Percentiles rank a stretch among this genome's conserved stretches.
Conservation (phyloP, 2,888 invertebrate species). For the Clunio marinus region DNA sequence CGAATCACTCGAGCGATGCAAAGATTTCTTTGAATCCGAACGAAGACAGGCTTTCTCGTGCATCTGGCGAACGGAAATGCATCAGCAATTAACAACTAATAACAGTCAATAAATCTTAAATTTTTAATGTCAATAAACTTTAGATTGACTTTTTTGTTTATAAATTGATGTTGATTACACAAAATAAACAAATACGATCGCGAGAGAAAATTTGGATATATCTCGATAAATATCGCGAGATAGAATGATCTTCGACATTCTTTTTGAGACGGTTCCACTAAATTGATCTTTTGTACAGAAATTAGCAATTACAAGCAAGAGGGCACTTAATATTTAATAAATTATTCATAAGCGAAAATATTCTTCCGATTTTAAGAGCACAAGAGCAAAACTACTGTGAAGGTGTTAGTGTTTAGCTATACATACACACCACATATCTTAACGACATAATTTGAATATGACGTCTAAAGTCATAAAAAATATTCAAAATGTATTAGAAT, state of each 20-base stretch:
- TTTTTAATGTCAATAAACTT: not conserved
- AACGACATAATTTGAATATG: too few relatives aligned
- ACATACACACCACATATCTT: too few relatives aligned
- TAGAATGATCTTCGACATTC: too few relatives aligned
- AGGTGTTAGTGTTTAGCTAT: not conserved
- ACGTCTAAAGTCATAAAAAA: too few relatives aligned
- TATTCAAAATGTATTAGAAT: too few relatives aligned
- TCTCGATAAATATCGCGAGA: too few relatives aligned
- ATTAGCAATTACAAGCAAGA: not conserved
- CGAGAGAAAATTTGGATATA: not conserved
- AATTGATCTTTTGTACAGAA: too few relatives aligned
- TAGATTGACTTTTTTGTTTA: not conserved
- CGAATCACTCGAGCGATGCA: not conserved
- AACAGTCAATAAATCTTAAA: not conserved
- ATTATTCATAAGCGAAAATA: not conserved
- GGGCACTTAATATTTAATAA: not conserved
- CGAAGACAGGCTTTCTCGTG: not conserved
- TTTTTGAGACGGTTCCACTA: too few relatives aligned
- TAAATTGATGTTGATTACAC: not conserved
- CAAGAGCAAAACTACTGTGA: not conserved
- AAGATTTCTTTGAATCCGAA: not conserved
- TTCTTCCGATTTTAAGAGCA: not conserved
- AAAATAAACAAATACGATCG: too few relatives aligned
- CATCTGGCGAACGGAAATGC: conserved; percentile 2
- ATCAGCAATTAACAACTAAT: not conserved